phyloP scores from a whole-genome alignment of 2,113 vertebrate species.

The Pedionomus torquatus region DNA sequence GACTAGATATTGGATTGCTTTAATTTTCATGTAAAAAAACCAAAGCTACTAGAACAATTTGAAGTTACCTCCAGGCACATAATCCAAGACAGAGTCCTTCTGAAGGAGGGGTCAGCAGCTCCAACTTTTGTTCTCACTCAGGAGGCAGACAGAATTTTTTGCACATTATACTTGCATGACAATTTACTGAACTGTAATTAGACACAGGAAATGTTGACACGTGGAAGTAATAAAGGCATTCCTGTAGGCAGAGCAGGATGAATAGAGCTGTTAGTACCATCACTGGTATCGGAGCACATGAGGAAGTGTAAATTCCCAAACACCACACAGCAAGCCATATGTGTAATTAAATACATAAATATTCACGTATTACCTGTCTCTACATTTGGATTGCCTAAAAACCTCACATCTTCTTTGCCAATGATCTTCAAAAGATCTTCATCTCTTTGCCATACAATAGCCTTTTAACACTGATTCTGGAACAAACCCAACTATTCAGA shows the following conservation, averaged over 20 bases:
- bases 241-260: background rate
- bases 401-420: background rate
- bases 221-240: background rate
- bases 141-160: background rate
- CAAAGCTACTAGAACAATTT: background rate
- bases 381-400: background rate
- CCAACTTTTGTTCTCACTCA: background rate
- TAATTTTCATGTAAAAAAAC: background rate
- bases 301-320: background rate
- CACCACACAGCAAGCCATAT: background rate
- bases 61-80: background rate
- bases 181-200: background rate
- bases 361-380: background rate
- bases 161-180: background rate
- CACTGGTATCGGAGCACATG: background rate
- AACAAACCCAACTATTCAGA: background rate
- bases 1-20: background rate
- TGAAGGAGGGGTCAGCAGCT: background rate
- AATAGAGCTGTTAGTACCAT: background rate
- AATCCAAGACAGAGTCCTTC: background rate
- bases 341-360: constrained; percentile 14
- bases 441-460: background rate
- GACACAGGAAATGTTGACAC: background rate
- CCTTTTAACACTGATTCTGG: background rate
- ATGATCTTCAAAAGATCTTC: background rate